Conservation (phyloP, 2,797 vertebrate genomes). For the Podarcis lilfordi region DNA sequence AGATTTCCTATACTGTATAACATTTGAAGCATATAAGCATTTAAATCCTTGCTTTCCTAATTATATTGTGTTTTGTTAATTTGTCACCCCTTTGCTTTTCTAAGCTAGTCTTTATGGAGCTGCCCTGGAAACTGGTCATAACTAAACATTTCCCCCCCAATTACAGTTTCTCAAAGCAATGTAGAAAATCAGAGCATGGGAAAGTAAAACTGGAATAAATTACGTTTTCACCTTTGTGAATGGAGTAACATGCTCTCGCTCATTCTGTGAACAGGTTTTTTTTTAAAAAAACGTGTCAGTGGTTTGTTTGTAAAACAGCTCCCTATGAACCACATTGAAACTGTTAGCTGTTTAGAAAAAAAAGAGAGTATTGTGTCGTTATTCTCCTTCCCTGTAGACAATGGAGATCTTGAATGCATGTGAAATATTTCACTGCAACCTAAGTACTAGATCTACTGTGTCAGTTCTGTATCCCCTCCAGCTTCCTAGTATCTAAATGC, state of each 20-base stretch:
- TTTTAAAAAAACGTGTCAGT: background rate
- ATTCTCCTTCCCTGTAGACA: background rate
- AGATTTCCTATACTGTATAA: too few species aligned
- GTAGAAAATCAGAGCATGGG: background rate
- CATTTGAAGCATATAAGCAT: background rate
- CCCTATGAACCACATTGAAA: background rate
- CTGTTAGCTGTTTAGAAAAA: background rate
- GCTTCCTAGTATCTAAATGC: slow-evolving; percentile 22
- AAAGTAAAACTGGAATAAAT: background rate
- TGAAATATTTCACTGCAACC: slow-evolving; percentile 23
- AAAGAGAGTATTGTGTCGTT: background rate
- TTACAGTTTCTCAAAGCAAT: background rate
- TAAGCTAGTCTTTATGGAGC: background rate
- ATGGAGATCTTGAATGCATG: background rate
- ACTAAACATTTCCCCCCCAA: background rate
- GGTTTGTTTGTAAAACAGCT: background rate
- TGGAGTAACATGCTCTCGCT: too few species aligned
- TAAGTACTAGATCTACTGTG: slow-evolving; percentile 38
- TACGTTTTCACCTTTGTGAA: background rate
- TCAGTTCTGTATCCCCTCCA: slow-evolving; percentile 39
- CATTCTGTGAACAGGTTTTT: background rate
- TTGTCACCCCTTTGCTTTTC: background rate
- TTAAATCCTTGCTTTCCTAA: background rate
- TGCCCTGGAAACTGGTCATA: background rate
- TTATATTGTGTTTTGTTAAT: too few species aligned